Conservation (phyloP, 2,888 invertebrate species). For the Nudaria mundana region DNA sequence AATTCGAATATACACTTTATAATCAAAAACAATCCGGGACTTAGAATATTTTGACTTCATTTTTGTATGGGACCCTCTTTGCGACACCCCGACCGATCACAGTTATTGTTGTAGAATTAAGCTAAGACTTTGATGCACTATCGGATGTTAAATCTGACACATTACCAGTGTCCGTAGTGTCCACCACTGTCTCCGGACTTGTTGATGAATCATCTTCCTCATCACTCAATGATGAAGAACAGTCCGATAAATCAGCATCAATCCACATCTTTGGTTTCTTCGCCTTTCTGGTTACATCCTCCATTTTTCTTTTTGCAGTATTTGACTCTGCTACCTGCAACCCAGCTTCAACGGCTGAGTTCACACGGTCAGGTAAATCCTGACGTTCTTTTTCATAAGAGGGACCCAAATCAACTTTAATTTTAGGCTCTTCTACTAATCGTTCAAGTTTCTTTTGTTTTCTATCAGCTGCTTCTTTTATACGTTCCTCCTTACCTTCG, state of each 20-base stretch:
- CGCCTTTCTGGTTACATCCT: constrained; percentile 47
- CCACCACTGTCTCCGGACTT: too few relatives aligned
- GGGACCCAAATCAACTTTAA: constrained; percentile 87
- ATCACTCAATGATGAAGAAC: constrained; percentile 71
- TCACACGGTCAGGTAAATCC: constrained; percentile 89
- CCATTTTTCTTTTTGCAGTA: constrained; percentile 60
- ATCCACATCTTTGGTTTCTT: constrained; percentile 76
- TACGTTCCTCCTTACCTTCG: constrained; percentile 90
- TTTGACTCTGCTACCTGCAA: constrained; percentile 82
- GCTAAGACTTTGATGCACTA: too few relatives aligned
- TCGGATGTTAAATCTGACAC: too few relatives aligned
- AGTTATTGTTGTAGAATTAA: too few relatives aligned
- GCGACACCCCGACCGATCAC: too few relatives aligned
- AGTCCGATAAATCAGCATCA: constrained; percentile 75
- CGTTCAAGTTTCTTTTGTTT: constrained; percentile 90
- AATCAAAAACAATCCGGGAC: too few relatives aligned
- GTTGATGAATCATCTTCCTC: constrained; percentile 66
- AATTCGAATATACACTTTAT: too few relatives aligned
- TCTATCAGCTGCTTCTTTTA: constrained; percentile 88
- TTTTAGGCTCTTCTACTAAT: constrained; percentile 89
- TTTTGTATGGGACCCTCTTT: too few relatives aligned
- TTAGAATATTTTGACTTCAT: too few relatives aligned
- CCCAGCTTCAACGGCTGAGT: constrained; percentile 92
- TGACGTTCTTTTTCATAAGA: constrained; percentile 89
- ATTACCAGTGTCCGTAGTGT: too few relatives aligned